Percentiles rank a stretch among this genome's conserved stretches.
These are phyloP conservation scores for Champsocephalus gunnari DNA, from an alignment of 2,797 vertebrate species.

Conservation along the genomic window DNA sequence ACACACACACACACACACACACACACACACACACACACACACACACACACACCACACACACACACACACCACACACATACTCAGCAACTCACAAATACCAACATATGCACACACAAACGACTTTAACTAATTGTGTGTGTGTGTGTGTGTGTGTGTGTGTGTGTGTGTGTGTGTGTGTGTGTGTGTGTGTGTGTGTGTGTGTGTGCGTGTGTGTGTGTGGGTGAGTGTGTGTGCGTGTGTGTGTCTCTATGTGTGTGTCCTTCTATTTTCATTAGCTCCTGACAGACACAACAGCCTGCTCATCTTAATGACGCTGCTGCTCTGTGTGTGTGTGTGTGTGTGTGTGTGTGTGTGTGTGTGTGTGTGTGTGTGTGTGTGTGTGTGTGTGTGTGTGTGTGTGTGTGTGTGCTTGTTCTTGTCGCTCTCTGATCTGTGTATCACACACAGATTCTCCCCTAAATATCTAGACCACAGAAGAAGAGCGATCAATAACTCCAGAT, in stretches of 20 bases:
- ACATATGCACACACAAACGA: conserved; percentile 10
- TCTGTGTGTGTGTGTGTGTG: conserved; percentile 1
- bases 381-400: conserved; percentile 32
- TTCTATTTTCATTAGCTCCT: conserved; percentile 78
- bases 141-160: neutral
- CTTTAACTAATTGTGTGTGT: neutral
- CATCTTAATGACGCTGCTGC: conserved; percentile 70
- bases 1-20: conserved; percentile 31
- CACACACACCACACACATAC: conserved; percentile 21
- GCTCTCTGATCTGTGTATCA: too few species aligned
- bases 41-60: conserved; percentile 16
- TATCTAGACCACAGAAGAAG: too few species aligned
- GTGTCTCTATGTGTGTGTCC: conserved; percentile 9
- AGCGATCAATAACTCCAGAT: too few species aligned
- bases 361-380: conserved; percentile 26
- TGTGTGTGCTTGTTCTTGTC: conserved; percentile 6
- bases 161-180: neutral
- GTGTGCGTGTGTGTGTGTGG: too few species aligned
- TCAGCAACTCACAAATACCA: conserved; percentile 1
- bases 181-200: conserved; percentile 7
- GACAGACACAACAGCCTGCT: conserved; percentile 77
- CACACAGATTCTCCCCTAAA: too few species aligned
- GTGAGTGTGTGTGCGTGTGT: too few species aligned
- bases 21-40: conserved; percentile 31
- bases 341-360: conserved; percentile 29